phyloP scores from a whole-genome alignment of 2,888 invertebrate species.

The Cremastinae sp. region DNA sequence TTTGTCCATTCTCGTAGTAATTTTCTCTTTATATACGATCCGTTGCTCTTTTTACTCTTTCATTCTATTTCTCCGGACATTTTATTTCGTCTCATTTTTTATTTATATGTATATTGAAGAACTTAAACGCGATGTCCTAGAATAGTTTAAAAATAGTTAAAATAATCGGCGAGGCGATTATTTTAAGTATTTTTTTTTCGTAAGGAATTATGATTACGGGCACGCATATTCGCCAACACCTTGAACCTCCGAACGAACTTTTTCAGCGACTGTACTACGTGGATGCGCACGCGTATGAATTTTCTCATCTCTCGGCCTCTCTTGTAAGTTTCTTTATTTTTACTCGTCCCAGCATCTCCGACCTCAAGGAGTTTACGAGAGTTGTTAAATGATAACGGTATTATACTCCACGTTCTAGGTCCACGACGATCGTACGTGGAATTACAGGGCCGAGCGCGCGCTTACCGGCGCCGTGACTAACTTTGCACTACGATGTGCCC shows the following conservation, averaged over 20 bases:
- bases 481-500: constrained; percentile 28
- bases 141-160: too few relatives aligned
- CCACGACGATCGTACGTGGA: constrained; percentile 42
- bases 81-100: background rate
- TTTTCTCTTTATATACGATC: constrained; percentile 37
- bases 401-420: constrained; percentile 55
- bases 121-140: too few relatives aligned
- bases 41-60: constrained; percentile 19
- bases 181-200: background rate
- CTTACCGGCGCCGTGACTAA: constrained; percentile 35
- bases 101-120: background rate
- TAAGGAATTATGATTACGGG: background rate
- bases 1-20: constrained; percentile 35
- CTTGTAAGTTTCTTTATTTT: constrained; percentile 40
- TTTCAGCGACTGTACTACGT: constrained; percentile 26
- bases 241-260: background rate
- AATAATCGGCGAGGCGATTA: too few relatives aligned
- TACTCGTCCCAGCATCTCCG: too few relatives aligned
- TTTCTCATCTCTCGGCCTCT: constrained; percentile 19
- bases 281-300: constrained; percentile 24
- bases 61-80: constrained; percentile 28
- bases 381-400: constrained; percentile 68
- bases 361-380: constrained; percentile 68
- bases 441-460: constrained; percentile 45
- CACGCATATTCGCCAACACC: background rate